phyloP scores from a whole-genome alignment of 2,797 vertebrate genomes.

The Gymnothorax javanicus region DNA sequence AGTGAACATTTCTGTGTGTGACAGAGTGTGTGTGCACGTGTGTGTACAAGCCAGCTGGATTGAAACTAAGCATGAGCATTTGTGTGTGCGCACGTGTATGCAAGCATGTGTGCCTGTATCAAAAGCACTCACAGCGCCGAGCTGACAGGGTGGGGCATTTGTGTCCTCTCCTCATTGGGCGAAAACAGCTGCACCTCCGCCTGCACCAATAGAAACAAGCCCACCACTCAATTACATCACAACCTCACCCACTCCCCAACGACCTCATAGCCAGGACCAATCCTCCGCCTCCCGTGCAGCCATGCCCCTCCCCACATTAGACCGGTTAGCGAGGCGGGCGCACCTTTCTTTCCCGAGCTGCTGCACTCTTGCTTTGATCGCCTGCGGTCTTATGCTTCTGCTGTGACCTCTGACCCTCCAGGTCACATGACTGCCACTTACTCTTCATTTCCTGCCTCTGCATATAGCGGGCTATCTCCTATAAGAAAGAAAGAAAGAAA shows the following conservation, averaged over 20 bases:
- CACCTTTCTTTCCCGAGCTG: constrained; percentile 62
- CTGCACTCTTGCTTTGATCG: constrained; percentile 53
- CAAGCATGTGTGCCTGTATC: neutral
- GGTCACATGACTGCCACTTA: constrained; percentile 63
- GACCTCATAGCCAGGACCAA: too few relatives aligned
- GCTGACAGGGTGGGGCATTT: constrained; percentile 55
- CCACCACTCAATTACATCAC: neutral
- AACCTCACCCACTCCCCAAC: neutral
- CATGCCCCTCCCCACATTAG: too few relatives aligned
- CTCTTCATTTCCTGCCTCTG: constrained; percentile 77
- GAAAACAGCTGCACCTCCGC: constrained; percentile 68
- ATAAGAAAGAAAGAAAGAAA: neutral
- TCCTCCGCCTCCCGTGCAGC: too few relatives aligned
- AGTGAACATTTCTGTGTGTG: neutral
- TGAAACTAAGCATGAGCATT: neutral
- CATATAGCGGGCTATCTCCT: constrained; percentile 83
- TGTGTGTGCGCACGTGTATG: neutral
- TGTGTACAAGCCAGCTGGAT: neutral
- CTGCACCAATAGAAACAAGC: constrained; percentile 51
- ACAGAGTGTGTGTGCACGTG: neutral
- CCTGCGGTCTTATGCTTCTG: constrained; percentile 60
- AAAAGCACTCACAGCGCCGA: constrained; percentile 56
- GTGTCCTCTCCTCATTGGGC: constrained; percentile 65
- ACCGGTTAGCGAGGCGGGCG: too few relatives aligned
- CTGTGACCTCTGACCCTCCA: constrained; percentile 57